A percentile compares a stretch with the other conserved stretches of the same genome.
These are phyloP conservation scores for Chrysotoxum bicinctum DNA, from an alignment of 2,888 invertebrate genomes.

Conservation along the genomic window DNA sequence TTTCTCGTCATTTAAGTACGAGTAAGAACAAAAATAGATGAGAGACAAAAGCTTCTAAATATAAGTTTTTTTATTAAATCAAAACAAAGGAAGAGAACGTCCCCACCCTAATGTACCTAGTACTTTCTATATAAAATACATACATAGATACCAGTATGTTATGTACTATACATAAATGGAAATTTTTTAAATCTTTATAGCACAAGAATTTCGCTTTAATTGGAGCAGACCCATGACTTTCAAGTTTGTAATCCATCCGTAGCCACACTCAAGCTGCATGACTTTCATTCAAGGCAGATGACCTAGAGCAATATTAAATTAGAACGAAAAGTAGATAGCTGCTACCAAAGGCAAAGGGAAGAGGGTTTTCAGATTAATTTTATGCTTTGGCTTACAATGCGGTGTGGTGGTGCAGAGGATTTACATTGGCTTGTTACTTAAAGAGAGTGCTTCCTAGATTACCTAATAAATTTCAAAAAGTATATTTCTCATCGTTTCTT, in stretches of 20 bases:
- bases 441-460: constrained; percentile 7
- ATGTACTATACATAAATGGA: not conserved
- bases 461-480: constrained; percentile 6
- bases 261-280: not conserved
- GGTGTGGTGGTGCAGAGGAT: not conserved
- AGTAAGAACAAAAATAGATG: no score
- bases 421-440: constrained; percentile 5
- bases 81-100: no score
- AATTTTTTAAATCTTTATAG: not conserved
- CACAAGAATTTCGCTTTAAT: not conserved
- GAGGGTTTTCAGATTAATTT: not conserved
- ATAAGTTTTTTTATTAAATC: no score
- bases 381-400: not conserved
- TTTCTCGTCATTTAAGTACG: no score
- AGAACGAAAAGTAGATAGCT: not conserved
- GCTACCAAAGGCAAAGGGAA: not conserved
- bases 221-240: not conserved
- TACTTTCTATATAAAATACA: no score
- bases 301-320: constrained; percentile 9
- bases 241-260: not conserved
- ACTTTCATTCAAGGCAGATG: not conserved
- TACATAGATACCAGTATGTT: no score
- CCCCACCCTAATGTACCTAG: no score
- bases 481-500: not conserved
- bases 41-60: no score